Evolutionary conservation across 2,797 vertebrate genomes (phyloP).

Genomic region (Coregonus sp.): DNA sequence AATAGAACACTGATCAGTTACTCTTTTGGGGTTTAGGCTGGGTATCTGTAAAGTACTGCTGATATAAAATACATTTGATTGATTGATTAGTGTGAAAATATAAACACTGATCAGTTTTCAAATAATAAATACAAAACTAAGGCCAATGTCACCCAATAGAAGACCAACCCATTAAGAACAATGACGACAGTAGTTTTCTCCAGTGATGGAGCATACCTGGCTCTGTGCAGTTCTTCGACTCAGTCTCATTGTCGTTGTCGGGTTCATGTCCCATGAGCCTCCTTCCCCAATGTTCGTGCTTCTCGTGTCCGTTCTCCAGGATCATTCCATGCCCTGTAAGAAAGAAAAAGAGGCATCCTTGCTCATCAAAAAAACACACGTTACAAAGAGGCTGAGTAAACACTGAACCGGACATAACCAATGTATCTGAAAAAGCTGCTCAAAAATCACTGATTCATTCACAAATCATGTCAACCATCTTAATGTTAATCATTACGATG

Average conservation of each 20-base stretch:
- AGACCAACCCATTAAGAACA: too few species aligned
- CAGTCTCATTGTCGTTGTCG: conserved; percentile 55
- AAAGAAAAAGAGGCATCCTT: neutral
- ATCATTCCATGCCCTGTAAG: conserved; percentile 76
- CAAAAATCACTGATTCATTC: neutral
- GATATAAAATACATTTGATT: neutral
- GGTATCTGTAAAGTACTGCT: too few species aligned
- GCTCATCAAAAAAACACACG: neutral
- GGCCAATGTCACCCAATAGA: neutral
- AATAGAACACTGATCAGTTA: too few species aligned
- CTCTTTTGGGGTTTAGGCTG: too few species aligned
- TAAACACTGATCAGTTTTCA: neutral
- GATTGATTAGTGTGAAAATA: too few species aligned
- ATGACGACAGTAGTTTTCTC: neutral
- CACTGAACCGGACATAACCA: neutral
- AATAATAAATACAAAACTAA: neutral
- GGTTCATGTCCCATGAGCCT: conserved; percentile 68
- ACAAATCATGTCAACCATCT: neutral
- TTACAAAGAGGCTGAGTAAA: neutral
- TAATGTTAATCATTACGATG: neutral
- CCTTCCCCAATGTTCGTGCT: conserved; percentile 70
- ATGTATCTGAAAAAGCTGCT: neutral
- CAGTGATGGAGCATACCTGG: conserved; percentile 65
- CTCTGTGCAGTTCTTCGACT: conserved; percentile 74
- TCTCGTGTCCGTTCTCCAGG: conserved; percentile 53